Base-by-base conservation (phyloP, 2,113 vertebrate genomes). In the Syrrhaptes paradoxus region DNA sequence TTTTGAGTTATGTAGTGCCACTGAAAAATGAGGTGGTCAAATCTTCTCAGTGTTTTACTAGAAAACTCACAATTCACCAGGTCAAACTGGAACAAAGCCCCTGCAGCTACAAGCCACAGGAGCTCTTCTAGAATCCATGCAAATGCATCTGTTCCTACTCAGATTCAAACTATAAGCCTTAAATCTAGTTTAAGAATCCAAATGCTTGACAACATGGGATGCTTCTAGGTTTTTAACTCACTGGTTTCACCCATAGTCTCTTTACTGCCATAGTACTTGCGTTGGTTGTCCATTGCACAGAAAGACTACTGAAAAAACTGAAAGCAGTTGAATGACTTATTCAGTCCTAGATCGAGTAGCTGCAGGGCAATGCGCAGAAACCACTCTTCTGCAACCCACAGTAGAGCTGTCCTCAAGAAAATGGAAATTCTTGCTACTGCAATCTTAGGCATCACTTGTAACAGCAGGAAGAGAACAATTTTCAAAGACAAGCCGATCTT, bases 401-500 rank as follows among this genome's bases (percentile, higher is more conserved):
- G 41, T 49, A 80, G 81, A 89, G 34, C 57, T 71, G 49, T 51
- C 85, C 43, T 77, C 87, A 85, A 49, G 59, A 86, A 90, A 85
- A 79, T 52, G 43, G 61, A 74, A 90, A 74, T 54, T 76, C 32
- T 75, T 66, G 32, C 51, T 67, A 5, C 26, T 67, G 48, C 68
- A 86, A 74, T 90, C 38, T 4, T 62, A 66, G 68, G 28, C 48
- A 88, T 77, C 72, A 73, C 75, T 90, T 86, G 17, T 80, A 77
- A 90, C 16, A 57, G 43, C 2, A 0, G n/a, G 46, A 84, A 55
- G 43, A 67, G 51, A 88, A 51, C 18, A 59, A 45, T 93, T 91
- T 94, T 86, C 87, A 74, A 85, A 88, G 82, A 67, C 57, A 80
- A 91, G 58, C 6, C 54, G 41, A 43, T 67, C 51, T 94, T 94